Base-by-base conservation (phyloP, 2,113 vertebrate genomes). In the Pandion haliaetus region DNA sequence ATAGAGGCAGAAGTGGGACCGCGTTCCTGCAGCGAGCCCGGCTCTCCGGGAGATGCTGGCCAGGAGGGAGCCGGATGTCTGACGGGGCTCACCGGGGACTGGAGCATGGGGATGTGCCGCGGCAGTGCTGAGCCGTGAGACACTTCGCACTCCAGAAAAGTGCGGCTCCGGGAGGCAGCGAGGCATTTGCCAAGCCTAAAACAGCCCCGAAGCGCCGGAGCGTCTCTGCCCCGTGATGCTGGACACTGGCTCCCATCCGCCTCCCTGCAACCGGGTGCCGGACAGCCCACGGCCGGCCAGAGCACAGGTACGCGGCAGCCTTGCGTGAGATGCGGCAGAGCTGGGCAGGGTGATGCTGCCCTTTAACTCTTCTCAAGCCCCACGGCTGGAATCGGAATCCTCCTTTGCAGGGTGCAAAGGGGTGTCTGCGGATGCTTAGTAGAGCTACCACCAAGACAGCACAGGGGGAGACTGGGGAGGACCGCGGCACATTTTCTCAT, bases 1-100 rank as follows among this genome's bases (percentile, higher is more conserved):
- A 98, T 95, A 98, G 86, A 54, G 92, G 86, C 88, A 73, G 91
- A 90, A 81, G 88, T 82, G 44, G 67, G 80, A 38, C 57, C 19
- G 72, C 40, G 55, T n/a, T 71, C 73, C 80, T 4, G 69, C 81
- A 83, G 89, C 83, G 47, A 81, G 62, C 62, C 63, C 21, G 7
- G 78, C 74, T 63, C 55, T 34, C 20, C 8, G 44, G 72, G 79
- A 92, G 90, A 16, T 59, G 91, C 87, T 7, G 90, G 7, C 34
- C 10, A 8, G 54, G 32, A 74, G 8, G 42, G 21, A 59, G 62
- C 50, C 12, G 28, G 42, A 15, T 5, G 6, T 61, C 8, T 8
- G 26, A 38, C 6, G 4, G n/a, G 10, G 72, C 34, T 54, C 57
- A 29, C 24, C 4, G 11, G 9, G 12, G 36, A 6, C 28, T 12